Conservation (phyloP, 2,113 vertebrate species). For the Pampusana beccarii region DNA sequence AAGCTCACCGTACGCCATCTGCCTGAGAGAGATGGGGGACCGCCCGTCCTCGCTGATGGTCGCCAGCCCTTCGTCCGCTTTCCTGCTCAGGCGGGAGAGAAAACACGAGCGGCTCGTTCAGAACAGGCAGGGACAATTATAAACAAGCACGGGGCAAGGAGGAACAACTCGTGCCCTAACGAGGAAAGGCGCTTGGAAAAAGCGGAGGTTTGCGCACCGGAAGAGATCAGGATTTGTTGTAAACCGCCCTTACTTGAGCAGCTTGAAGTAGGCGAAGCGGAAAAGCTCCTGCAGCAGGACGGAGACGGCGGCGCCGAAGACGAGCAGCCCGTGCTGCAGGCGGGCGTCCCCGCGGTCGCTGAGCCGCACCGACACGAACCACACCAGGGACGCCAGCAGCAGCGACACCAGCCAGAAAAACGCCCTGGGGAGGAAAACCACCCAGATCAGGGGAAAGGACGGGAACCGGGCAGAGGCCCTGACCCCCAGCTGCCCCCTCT, state of each 20-base stretch:
- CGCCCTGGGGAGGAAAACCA: constrained; percentile 30
- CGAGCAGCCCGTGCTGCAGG: constrained; percentile 73
- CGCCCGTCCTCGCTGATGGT: constrained; percentile 75
- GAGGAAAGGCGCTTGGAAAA: neutral
- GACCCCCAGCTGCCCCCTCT: no score
- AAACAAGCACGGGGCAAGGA: rapidly evolving
- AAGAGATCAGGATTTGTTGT: no score
- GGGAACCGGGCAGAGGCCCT: no score
- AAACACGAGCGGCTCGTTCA: rapidly evolving
- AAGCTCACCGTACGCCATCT: constrained; percentile 81
- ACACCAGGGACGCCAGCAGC: constrained; percentile 76
- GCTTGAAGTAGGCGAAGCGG: constrained; percentile 78
- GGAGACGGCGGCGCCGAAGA: constrained; percentile 73
- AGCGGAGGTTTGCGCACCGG: neutral
- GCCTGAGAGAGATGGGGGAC: constrained; percentile 76
- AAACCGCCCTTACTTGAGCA: constrained; percentile 75
- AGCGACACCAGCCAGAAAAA: constrained; percentile 81
- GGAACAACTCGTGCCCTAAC: rapidly evolving
- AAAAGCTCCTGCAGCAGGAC: constrained; percentile 80
- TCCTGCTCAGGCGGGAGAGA: constrained; percentile 53
- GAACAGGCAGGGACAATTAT: no score
- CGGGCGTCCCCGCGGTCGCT: constrained; percentile 64
- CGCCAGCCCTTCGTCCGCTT: constrained; percentile 76
- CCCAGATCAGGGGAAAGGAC: no score
- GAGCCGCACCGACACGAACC: constrained; percentile 73